These are phyloP conservation scores for Lepus oiostolus DNA, from an alignment of 2,797 vertebrate species.

Conservation along the genomic window DNA sequence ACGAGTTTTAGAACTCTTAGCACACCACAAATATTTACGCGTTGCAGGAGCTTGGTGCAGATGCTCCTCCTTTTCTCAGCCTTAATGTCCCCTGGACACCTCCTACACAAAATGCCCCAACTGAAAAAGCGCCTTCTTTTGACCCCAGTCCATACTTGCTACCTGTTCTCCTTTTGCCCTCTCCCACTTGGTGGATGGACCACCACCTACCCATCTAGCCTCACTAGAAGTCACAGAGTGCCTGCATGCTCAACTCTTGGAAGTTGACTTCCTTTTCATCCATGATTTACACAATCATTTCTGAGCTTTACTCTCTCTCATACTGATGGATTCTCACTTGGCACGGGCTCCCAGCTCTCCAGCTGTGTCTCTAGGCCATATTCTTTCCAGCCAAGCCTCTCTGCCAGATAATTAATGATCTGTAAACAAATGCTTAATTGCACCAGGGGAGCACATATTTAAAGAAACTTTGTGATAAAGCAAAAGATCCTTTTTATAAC, in stretches of 20 bases:
- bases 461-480: slow-evolving; percentile 76
- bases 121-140: not conserved
- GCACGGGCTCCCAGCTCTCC: slow-evolving; percentile 71
- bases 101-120: not conserved
- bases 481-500: slow-evolving; percentile 61
- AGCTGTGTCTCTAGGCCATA: slow-evolving; percentile 78
- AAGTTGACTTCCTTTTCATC: slow-evolving; percentile 49
- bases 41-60: not conserved
- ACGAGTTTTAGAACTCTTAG: not conserved
- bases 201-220: not conserved
- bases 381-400: slow-evolving; percentile 75
- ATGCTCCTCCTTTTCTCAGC: not conserved
- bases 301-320: slow-evolving; percentile 65
- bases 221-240: not conserved
- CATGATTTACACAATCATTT: slow-evolving; percentile 57
- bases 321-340: slow-evolving; percentile 73
- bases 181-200: not conserved
- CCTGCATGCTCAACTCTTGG: not conserved
- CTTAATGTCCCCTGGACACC: not conserved
- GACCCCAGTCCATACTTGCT: not conserved
- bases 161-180: not conserved
- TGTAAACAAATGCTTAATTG: slow-evolving; percentile 84
- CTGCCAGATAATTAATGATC: slow-evolving; percentile 83
- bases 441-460: slow-evolving; percentile 74
- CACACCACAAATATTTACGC: not conserved